Evolutionary conservation across 2,888 invertebrate genomes (phyloP).

Genomic region (Brachylomia viminalis): DNA sequence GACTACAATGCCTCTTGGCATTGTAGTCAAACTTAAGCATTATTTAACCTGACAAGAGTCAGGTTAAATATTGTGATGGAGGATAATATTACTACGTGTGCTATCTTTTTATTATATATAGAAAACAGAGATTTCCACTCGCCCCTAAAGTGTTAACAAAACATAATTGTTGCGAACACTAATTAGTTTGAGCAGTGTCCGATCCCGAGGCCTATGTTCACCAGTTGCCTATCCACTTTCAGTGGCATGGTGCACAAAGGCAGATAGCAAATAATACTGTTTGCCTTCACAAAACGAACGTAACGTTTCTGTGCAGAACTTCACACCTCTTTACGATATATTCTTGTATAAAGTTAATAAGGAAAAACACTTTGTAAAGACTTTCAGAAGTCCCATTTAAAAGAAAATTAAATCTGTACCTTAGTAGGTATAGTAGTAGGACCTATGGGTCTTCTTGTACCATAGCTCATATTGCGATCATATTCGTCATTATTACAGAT

Average conservation of each 20-base stretch:
- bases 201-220: not conserved
- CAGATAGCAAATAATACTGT: slow-evolving; percentile 26
- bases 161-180: not conserved
- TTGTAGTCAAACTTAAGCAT: too few species aligned
- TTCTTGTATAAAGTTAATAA: slow-evolving; percentile 70
- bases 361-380: not conserved
- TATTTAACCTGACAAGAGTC: too few species aligned
- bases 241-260: not conserved
- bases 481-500: not conserved
- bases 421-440: too few species aligned
- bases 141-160: not conserved
- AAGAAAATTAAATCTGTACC: too few species aligned
- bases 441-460: not conserved
- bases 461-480: not conserved
- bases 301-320: slow-evolving; percentile 62
- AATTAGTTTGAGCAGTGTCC: not conserved
- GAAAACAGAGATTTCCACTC: not conserved
- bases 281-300: slow-evolving; percentile 36
- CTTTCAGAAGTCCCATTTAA: slow-evolving; percentile 32
- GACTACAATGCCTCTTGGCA: not conserved
- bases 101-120: not conserved
- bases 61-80: not conserved
- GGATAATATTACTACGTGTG: not conserved
- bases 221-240: not conserved
- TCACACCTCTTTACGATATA: slow-evolving; percentile 71